phyloP scores from a whole-genome alignment of 2,113 vertebrate genomes.

The Sprattus sprattus region DNA sequence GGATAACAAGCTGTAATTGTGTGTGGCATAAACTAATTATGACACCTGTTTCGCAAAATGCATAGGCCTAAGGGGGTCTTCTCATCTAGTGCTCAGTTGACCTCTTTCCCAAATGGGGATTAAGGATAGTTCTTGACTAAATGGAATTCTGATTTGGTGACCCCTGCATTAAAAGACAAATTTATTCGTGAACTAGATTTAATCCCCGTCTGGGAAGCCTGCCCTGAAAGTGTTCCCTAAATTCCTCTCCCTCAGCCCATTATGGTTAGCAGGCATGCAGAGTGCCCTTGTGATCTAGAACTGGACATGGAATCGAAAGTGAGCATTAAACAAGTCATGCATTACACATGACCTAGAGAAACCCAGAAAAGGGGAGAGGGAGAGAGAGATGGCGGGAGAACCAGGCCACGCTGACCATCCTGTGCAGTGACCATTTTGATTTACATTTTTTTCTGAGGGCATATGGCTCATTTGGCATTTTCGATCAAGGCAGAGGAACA shows the following conservation, averaged over 20 bases:
- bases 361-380: background rate
- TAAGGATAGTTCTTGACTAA: background rate
- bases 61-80: background rate
- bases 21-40: slow-evolving; percentile 2
- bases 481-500: slow-evolving; percentile 38
- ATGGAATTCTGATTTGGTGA: background rate
- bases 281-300: slow-evolving; percentile 7
- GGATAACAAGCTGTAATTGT: background rate
- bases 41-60: background rate
- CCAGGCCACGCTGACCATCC: slow-evolving; percentile 37
- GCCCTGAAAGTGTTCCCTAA: slow-evolving; percentile 10
- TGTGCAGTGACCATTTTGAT: slow-evolving; percentile 55
- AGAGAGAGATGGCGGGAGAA: background rate
- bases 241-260: background rate
- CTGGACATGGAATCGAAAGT: slow-evolving; percentile 15
- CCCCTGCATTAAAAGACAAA: slow-evolving; percentile 2
- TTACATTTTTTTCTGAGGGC: slow-evolving; percentile 42
- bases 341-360: slow-evolving; percentile 8
- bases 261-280: background rate
- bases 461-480: slow-evolving; percentile 49
- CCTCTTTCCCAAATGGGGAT: background rate
- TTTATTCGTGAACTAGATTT: slow-evolving; percentile 6
- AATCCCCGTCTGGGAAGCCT: slow-evolving; percentile 10
- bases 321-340: slow-evolving; percentile 8
- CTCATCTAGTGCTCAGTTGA: background rate